Evolutionary conservation across 2,113 vertebrate species (phyloP), one percentile per base, ranked within the genome.

Genomic region (Syngnathoides biaculeatus): DNA sequence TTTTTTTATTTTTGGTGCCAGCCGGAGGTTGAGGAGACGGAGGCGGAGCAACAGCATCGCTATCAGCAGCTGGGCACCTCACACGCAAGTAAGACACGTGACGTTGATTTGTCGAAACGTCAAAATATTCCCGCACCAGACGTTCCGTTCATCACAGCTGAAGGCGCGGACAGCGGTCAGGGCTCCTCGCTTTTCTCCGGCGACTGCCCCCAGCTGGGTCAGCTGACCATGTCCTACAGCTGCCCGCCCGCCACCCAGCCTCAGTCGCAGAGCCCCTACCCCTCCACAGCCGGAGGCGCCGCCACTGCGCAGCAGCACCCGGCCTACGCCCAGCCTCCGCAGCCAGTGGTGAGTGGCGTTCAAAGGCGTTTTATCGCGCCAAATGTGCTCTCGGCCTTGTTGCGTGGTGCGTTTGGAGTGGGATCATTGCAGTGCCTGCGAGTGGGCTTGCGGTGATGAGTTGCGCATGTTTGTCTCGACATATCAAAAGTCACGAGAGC

Each of bases 151-250:
- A 8, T 61, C 62, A 68, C 73, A 97, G 96, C 94, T 65, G 95
- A 98, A 67, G 93, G 91, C 0, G 48, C 91, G 85, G 97, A 98
- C 92, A 98, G 95, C 72, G 94, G 97, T 70, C 94, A 96, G 74
- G 94, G 96, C 11, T 98, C 96, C 4, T 95, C 94, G 0, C 84
- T 97, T 64, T 95, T 95, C 82, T 93, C 94, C 60, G 71, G 84
- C 1, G 87, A 90, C 0, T 94, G 95, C 68, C 93, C 94, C 2
- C 91, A 92, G 80, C 89, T 92, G 69, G 91, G 92, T 75, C 95
- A 97, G 61, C 93, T 93, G 81, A 86, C 88, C 58, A 92, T 95
- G 89, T 95, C 95, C 0, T 97, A 95, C 73, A 93, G 93, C 63
- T 93, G 95, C 74, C 93, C 94, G 45, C 74, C 83, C 24, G 59